Evolutionary conservation across 1,140 invertebrate species (phyloP).

Genomic region (Lordiphosa clarofinis): DNA sequence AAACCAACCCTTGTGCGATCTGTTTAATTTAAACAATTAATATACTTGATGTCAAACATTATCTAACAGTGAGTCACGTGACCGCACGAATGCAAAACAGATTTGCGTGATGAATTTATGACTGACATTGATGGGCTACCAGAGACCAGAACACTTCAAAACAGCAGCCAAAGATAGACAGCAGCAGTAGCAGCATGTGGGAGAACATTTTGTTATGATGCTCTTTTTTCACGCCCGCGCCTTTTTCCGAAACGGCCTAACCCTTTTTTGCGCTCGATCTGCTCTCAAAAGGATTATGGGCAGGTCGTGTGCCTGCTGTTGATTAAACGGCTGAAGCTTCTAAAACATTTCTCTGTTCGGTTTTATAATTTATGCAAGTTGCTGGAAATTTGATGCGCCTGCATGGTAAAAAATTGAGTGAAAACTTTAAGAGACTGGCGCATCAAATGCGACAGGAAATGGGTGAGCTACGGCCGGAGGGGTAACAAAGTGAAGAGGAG

Average conservation of each 20-base stretch:
- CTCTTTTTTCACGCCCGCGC: conserved; percentile 72
- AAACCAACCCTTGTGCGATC: conserved; percentile 26
- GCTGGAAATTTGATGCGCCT: conserved; percentile 59
- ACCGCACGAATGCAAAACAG: conserved; percentile 71
- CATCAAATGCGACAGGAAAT: conserved; percentile 16
- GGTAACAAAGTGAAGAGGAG: neutral
- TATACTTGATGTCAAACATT: conserved; percentile 64
- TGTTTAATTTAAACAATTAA: conserved; percentile 72
- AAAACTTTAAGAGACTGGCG: conserved; percentile 24
- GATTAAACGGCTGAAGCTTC: conserved; percentile 58
- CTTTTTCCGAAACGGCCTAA: conserved; percentile 24
- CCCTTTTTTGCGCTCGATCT: conserved; percentile 62
- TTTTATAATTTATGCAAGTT: conserved; percentile 72
- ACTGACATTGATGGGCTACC: conserved; percentile 66
- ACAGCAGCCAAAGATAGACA: conserved; percentile 20
- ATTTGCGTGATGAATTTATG: conserved; percentile 78
- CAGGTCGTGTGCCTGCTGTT: conserved; percentile 64
- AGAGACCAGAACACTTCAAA: conserved; percentile 40
- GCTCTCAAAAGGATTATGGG: conserved; percentile 53
- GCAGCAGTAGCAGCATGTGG: conserved; percentile 25
- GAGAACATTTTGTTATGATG: conserved; percentile 46
- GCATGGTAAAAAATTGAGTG: conserved; percentile 51
- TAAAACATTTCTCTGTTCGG: conserved; percentile 12
- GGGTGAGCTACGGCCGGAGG: neutral
- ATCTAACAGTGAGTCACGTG: conserved; percentile 70